Conservation (phyloP, 1,140 invertebrate species). For the Monomorium pharaonis region DNA sequence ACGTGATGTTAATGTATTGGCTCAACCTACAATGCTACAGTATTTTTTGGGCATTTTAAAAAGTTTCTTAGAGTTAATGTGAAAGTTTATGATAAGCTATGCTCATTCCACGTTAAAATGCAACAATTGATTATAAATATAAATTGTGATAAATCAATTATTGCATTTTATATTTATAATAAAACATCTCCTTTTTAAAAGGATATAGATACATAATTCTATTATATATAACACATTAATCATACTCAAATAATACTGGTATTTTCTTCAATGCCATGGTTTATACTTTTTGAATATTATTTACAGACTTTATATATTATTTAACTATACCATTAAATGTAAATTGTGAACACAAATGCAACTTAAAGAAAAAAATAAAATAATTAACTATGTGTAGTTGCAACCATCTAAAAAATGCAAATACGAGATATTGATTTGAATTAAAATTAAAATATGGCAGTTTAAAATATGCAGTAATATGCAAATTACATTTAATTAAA, state of each 20-base stretch:
- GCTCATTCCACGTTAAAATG: not conserved
- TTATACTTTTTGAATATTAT: not conserved
- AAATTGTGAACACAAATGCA: not conserved
- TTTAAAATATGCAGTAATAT: not conserved
- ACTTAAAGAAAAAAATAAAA: not conserved
- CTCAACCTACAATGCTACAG: not conserved
- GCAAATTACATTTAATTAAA: not conserved
- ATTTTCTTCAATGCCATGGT: not conserved
- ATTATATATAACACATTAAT: not conserved
- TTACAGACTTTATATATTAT: not conserved
- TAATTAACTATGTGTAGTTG: not conserved
- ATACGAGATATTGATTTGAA: not conserved
- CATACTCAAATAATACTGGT: not conserved
- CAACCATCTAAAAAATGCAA: not conserved
- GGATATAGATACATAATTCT: not conserved
- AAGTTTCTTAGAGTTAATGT: not conserved
- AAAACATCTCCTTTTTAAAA: no score
- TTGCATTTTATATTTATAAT: not conserved
- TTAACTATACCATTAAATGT: not conserved
- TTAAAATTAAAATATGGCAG: not conserved
- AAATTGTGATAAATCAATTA: no score
- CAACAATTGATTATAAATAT: not conserved
- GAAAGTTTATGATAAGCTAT: not conserved
- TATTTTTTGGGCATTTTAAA: not conserved
- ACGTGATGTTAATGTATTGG: not conserved